A percentile compares a stretch with the other conserved stretches of the same genome.
Conservation (phyloP, 2,797 vertebrate species). For the Ispidina lecontei region DNA sequence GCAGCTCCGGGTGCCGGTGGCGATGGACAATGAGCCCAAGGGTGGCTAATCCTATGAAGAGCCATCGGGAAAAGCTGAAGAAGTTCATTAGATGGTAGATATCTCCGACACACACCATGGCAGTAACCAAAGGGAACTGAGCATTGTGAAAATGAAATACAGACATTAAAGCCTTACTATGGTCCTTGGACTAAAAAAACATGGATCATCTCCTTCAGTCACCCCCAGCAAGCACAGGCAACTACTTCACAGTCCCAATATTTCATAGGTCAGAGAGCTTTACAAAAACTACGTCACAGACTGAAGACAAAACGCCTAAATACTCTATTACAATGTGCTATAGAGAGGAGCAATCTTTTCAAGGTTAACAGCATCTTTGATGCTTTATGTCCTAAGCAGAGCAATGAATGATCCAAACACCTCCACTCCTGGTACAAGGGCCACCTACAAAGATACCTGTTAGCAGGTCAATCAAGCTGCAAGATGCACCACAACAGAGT, state of each 20-base stretch:
- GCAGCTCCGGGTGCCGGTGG: slow-evolving; percentile 59
- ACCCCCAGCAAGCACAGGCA: not conserved
- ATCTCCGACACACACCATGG: slow-evolving; percentile 77
- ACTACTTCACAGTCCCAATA: not conserved
- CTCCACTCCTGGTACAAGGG: not conserved
- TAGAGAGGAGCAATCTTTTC: not conserved
- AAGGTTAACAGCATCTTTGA: not conserved
- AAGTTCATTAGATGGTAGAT: slow-evolving; percentile 78
- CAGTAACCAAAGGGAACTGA: slow-evolving; percentile 75
- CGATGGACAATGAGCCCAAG: slow-evolving; percentile 75
- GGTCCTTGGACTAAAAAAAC: not conserved
- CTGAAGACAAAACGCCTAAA: not conserved
- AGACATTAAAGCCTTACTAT: not conserved
- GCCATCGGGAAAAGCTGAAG: slow-evolving; percentile 80
- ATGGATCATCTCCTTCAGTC: not conserved
- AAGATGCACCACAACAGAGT: not conserved
- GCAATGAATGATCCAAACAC: not conserved
- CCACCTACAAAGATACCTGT: not conserved
- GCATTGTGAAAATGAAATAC: not conserved
- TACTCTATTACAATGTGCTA: not conserved
- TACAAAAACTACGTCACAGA: not conserved
- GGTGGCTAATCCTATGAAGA: slow-evolving; percentile 79
- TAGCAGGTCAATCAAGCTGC: not conserved
- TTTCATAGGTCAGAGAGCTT: not conserved
- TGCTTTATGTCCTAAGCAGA: not conserved